These are phyloP conservation scores for Apamea epomidion DNA, from an alignment of 2,888 invertebrate genomes.

Conservation along the genomic window DNA sequence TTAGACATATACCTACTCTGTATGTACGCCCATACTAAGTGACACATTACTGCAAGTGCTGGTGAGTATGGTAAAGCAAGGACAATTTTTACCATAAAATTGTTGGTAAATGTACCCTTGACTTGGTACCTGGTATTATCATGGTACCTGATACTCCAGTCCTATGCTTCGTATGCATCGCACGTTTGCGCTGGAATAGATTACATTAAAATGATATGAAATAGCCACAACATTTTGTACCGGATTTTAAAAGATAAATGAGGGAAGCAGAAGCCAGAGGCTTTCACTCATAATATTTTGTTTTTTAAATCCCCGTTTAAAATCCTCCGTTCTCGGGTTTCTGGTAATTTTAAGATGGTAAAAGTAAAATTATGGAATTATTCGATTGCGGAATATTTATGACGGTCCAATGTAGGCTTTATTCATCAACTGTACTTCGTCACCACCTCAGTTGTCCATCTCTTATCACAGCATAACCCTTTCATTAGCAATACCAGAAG, in stretches of 20 bases:
- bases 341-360: neutral
- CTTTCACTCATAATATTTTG: no score
- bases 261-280: neutral
- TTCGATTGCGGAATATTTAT: neutral
- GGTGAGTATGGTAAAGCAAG: constrained; percentile 56
- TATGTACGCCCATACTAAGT: constrained; percentile 65
- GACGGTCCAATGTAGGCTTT: neutral
- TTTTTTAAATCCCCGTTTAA: no score
- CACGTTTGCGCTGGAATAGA: neutral
- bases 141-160: neutral
- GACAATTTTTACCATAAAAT: constrained; percentile 62
- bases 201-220: neutral
- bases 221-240: neutral
- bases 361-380: neutral
- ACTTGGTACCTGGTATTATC: neutral
- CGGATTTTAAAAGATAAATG: neutral
- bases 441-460: no score
- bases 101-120: constrained; percentile 58
- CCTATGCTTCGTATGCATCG: neutral
- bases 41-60: constrained; percentile 53
- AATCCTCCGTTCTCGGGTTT: no score
- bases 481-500: neutral
- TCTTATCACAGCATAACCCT: neutral
- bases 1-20: constrained; percentile 58
- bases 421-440: neutral